Conservation (phyloP, 2,797 vertebrate genomes). For the Hemibagrus guttatus region DNA sequence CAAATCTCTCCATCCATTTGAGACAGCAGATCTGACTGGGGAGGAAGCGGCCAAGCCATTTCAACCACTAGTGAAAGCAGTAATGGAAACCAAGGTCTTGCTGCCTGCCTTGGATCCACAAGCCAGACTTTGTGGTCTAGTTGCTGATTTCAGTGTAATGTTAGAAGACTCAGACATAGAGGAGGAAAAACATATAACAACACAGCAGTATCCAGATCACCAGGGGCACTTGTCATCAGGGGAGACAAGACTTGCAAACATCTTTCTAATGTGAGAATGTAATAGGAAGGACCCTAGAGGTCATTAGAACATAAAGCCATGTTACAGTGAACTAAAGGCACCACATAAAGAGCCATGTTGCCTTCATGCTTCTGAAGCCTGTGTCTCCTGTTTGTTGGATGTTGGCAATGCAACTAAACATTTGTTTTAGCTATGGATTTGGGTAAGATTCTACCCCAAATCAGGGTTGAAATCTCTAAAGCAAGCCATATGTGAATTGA, state of each 20-base stretch:
- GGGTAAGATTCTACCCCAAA: too few species aligned
- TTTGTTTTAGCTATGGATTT: too few species aligned
- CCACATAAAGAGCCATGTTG: too few species aligned
- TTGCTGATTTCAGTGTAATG: constrained; percentile 4
- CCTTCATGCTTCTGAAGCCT: too few species aligned
- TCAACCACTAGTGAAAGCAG: neutral
- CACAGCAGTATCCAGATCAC: neutral
- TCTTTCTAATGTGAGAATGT: neutral
- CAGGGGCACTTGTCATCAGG: neutral
- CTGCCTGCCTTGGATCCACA: neutral
- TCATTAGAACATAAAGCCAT: too few species aligned
- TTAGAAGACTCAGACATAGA: neutral
- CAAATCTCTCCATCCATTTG: neutral
- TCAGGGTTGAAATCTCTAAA: too few species aligned
- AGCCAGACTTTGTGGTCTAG: neutral
- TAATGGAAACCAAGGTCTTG: neutral
- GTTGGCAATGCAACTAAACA: too few species aligned
- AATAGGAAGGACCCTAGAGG: too few species aligned
- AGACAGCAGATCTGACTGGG: neutral
- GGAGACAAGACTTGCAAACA: neutral
- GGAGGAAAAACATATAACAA: neutral
- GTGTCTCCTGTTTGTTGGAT: too few species aligned
- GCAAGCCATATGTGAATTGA: too few species aligned
- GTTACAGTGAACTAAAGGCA: too few species aligned
- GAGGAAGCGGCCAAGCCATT: neutral